Conservation (phyloP, 2,113 vertebrate species). For the Malurus elegans region DNA sequence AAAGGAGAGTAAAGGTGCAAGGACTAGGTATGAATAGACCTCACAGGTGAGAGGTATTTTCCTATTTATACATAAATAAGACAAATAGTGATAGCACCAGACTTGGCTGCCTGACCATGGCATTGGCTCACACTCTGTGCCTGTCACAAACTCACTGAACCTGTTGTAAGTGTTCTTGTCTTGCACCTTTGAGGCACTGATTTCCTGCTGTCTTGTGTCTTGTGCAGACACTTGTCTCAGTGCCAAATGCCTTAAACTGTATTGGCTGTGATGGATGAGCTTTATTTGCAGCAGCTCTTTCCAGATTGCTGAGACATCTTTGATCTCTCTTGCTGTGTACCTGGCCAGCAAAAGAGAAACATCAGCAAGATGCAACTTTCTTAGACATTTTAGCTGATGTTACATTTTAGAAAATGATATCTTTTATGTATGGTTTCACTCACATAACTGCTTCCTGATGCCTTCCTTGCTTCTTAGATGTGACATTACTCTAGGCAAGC, state of each 20-base stretch:
- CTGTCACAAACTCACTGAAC: neutral
- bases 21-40: neutral
- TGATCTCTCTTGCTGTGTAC: neutral
- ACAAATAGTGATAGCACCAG: neutral
- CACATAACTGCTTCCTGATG: conserved; percentile 43
- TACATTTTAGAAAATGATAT: neutral
- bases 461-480: neutral
- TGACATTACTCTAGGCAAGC: conserved; percentile 10
- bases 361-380: neutral
- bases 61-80: neutral
- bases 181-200: neutral
- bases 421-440: conserved; percentile 27
- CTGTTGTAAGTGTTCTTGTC: neutral
- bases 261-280: neutral
- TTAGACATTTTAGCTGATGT: conserved; percentile 12
- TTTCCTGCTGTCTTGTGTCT: neutral
- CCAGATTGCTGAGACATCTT: neutral
- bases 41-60: neutral
- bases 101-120: neutral
- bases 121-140: neutral
- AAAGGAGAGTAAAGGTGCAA: neutral
- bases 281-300: neutral
- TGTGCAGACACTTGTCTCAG: neutral
- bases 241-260: neutral
- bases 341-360: neutral